phyloP scores from a whole-genome alignment of 2,888 invertebrate species.

The Ceramica pisi region DNA sequence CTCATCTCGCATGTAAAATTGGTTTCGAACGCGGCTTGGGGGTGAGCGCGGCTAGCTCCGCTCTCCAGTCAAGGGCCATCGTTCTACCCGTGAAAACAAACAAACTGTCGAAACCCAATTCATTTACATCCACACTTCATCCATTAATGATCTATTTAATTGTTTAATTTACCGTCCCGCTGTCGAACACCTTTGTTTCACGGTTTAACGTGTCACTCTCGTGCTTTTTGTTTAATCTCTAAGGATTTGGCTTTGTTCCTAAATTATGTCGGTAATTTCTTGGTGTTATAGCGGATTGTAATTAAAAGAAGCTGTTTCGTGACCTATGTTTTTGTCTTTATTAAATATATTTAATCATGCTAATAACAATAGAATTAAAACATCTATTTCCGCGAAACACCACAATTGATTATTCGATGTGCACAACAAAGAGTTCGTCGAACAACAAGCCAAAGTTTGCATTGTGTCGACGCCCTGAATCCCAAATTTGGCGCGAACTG shows the following conservation, averaged over 20 bases:
- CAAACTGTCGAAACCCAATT: constrained; percentile 76
- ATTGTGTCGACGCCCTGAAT: constrained; percentile 67
- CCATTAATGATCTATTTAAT: constrained; percentile 73
- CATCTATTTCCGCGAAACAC: constrained; percentile 32
- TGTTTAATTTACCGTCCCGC: constrained; percentile 64
- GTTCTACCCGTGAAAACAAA: constrained; percentile 71
- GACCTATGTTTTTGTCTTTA: not conserved
- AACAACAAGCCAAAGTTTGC: constrained; percentile 66
- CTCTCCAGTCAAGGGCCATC: constrained; percentile 67
- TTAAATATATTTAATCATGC: constrained; percentile 1
- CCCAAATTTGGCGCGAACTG: constrained; percentile 72
- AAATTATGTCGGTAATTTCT: not conserved
- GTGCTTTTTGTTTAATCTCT: constrained; percentile 13
- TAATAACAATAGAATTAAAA: constrained; percentile 35
- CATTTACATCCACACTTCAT: constrained; percentile 77
- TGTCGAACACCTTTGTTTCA: constrained; percentile 36
- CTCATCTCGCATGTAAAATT: constrained; percentile 68
- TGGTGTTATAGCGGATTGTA: not conserved
- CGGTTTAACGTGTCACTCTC: constrained; percentile 11
- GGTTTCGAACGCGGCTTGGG: constrained; percentile 50
- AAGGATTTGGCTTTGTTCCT: constrained; percentile 14
- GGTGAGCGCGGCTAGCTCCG: constrained; percentile 34
- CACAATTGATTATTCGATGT: constrained; percentile 59
- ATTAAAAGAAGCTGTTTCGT: not conserved
- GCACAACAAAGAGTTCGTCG: constrained; percentile 65